Percentiles rank a stretch among this genome's conserved stretches.
Conservation (phyloP, 1,140 invertebrate species). For the Drosophila baimaii region DNA sequence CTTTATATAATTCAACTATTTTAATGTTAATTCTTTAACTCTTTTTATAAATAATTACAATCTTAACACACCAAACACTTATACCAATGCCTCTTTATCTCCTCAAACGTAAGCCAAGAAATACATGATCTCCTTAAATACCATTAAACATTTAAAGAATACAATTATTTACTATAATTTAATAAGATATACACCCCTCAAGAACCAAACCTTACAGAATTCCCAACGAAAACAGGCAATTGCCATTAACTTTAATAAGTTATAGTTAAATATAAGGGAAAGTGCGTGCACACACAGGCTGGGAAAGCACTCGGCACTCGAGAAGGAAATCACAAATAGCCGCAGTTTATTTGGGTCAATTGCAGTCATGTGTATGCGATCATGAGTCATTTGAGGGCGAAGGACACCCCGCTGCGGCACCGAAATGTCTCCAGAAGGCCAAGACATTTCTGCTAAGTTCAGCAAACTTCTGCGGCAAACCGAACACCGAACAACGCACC, state of each 20-base stretch:
- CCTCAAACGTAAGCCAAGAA: too few species aligned
- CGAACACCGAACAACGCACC: neutral
- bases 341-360: slow-evolving; percentile 36
- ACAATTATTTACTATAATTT: neutral
- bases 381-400: slow-evolving; percentile 25
- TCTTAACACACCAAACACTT: too few species aligned
- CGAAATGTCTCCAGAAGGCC: slow-evolving; percentile 22
- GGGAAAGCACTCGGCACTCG: neutral
- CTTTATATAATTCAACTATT: too few species aligned
- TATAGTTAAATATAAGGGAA: neutral
- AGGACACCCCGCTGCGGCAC: slow-evolving; percentile 6
- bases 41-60: too few species aligned
- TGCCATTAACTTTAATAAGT: neutral
- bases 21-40: too few species aligned
- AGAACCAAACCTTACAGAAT: neutral
- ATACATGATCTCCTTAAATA: neutral
- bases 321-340: slow-evolving; percentile 8
- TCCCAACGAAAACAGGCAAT: neutral
- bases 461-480: slow-evolving; percentile 34
- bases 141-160: neutral
- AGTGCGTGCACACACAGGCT: neutral
- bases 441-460: slow-evolving; percentile 35
- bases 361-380: slow-evolving; percentile 45
- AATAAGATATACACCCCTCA: neutral
- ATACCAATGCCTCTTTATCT: too few species aligned